A percentile compares a stretch with the other conserved stretches of the same genome.
Evolutionary conservation across 2,797 vertebrate species (phyloP).

Genomic region (Cryptoprocta ferox): DNA sequence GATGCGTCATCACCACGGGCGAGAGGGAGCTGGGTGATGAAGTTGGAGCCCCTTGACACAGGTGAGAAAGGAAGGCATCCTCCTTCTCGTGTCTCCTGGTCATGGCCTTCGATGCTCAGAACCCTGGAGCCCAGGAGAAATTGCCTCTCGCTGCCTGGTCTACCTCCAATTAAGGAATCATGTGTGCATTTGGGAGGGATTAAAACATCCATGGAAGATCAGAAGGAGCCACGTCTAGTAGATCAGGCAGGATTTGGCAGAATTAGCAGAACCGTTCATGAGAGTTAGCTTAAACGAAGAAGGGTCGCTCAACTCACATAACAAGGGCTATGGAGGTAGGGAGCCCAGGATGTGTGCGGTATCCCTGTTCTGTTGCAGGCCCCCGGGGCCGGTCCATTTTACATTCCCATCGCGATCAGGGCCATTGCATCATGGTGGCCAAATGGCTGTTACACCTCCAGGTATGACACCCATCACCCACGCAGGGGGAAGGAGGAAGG

Average conservation of each 20-base stretch:
- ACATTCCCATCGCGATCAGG: not conserved
- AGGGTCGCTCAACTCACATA: not conserved
- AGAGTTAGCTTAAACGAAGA: not conserved
- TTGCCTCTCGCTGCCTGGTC: not conserved
- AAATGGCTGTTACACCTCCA: not conserved
- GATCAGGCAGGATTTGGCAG: not conserved
- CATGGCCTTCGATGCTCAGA: not conserved
- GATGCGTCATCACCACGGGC: not conserved
- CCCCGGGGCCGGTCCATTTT: not conserved
- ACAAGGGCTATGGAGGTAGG: not conserved
- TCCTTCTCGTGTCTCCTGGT: not conserved
- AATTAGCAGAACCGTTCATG: not conserved
- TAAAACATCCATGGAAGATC: not conserved
- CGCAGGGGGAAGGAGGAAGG: not conserved
- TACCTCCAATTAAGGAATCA: not conserved
- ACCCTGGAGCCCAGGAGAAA: not conserved
- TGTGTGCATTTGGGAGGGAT: not conserved
- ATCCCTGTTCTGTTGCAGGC: not conserved
- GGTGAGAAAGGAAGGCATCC: not conserved
- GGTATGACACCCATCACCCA: not conserved
- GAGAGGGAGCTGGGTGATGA: fast-evolving
- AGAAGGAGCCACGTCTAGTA: not conserved
- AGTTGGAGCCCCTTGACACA: not conserved
- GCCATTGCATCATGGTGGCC: too few species aligned
- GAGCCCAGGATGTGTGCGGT: not conserved